phyloP scores from a whole-genome alignment of 1,140 invertebrate genomes.

The Caenorhabditis remanei region DNA sequence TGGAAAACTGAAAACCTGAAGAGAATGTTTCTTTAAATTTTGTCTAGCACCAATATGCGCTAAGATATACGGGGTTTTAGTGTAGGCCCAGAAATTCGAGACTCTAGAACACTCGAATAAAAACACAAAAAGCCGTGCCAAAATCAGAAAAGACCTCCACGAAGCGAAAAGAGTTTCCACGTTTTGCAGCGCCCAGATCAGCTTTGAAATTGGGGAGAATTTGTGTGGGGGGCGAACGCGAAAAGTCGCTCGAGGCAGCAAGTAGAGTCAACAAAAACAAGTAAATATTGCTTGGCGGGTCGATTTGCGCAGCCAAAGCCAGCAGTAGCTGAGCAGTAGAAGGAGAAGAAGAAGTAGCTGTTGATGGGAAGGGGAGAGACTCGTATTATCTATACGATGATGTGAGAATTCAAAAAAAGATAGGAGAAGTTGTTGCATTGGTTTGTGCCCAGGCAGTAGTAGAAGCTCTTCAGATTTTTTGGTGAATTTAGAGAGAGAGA shows the following conservation, averaged over 20 bases:
- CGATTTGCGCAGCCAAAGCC: slow-evolving; percentile 21
- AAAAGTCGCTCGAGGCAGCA: slow-evolving; percentile 31
- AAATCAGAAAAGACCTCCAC: too few species aligned
- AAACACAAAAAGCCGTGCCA: too few species aligned
- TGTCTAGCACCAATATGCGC: too few species aligned
- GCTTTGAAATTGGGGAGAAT: not conserved
- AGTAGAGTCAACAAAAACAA: slow-evolving; percentile 52
- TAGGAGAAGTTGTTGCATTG: slow-evolving; percentile 16
- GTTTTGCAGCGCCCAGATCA: not conserved
- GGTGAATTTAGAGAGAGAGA: too few species aligned
- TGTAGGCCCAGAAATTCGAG: too few species aligned
- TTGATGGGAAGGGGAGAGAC: not conserved
- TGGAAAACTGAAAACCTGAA: too few species aligned
- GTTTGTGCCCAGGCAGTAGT: not conserved
- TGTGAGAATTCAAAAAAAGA: slow-evolving; percentile 13
- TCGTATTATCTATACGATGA: slow-evolving; percentile 39
- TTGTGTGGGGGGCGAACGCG: not conserved
- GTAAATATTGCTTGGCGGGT: slow-evolving; percentile 51
- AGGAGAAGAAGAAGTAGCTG: not conserved
- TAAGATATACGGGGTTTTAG: too few species aligned
- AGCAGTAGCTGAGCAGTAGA: not conserved
- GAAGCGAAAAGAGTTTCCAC: not conserved
- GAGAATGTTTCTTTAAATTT: too few species aligned
- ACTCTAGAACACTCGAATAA: too few species aligned
- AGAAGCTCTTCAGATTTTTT: slow-evolving; percentile 15